These are phyloP conservation scores for Heliconius ismenius DNA, from an alignment of 2,888 invertebrate species.

Conservation along the genomic window DNA sequence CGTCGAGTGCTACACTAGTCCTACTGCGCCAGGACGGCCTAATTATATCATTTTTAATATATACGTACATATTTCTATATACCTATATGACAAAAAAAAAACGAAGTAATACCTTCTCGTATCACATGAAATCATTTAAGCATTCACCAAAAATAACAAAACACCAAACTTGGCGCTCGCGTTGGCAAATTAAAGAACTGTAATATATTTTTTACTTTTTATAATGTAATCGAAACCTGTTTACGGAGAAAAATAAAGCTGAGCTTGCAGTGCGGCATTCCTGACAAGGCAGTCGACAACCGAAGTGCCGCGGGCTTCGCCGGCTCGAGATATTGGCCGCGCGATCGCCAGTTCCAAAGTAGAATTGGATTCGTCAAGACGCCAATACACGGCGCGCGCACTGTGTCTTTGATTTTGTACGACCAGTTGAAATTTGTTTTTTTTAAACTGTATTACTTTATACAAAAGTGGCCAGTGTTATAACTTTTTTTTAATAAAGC, in stretches of 20 bases:
- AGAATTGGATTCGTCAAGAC: constrained; percentile 67
- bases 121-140: not conserved
- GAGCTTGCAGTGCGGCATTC: constrained; percentile 73
- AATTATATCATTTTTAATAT: not conserved
- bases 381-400: constrained; percentile 44
- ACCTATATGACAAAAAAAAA: not conserved
- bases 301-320: constrained; percentile 52
- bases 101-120: not conserved
- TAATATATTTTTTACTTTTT: constrained; percentile 39
- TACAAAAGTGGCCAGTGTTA: constrained; percentile 66
- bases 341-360: constrained; percentile 73
- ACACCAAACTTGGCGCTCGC: not conserved
- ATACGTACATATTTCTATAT: not conserved
- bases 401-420: constrained; percentile 49
- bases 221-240: constrained; percentile 54
- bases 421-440: constrained; percentile 37
- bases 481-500: constrained; percentile 59
- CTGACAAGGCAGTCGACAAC: constrained; percentile 60
- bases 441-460: constrained; percentile 43
- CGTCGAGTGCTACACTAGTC: too few relatives aligned
- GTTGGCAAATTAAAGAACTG: constrained; percentile 36
- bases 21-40: too few relatives aligned
- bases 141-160: constrained; percentile 18
- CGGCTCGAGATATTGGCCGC: constrained; percentile 38
- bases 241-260: constrained; percentile 64